phyloP scores from a whole-genome alignment of 2,797 vertebrate species.

The Neosilurus mollespiculum region DNA sequence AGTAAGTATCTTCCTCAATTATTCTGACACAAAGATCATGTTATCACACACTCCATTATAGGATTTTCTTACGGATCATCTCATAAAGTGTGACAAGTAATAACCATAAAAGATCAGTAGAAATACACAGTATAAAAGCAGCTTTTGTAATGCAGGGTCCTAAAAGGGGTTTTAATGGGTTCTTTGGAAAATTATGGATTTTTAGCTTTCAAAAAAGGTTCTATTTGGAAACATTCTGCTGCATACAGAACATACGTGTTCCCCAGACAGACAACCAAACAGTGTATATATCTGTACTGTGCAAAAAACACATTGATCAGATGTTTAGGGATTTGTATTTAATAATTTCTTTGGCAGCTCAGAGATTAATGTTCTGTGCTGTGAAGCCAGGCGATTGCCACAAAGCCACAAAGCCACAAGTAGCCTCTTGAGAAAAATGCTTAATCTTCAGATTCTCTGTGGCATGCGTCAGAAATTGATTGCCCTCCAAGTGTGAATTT shows the following conservation, averaged over 20 bases:
- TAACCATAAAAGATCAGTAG: neutral
- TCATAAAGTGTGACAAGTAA: neutral
- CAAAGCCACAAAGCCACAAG: neutral
- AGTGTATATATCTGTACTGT: neutral
- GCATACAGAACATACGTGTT: neutral
- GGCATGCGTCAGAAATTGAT: conserved; percentile 5
- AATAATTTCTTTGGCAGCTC: neutral
- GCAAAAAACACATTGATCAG: neutral
- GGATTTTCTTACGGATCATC: no score
- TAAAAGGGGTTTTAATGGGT: neutral
- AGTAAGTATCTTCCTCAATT: neutral
- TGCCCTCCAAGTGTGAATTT: neutral
- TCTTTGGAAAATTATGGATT: neutral
- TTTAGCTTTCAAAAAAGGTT: neutral
- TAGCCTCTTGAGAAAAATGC: conserved; percentile 4
- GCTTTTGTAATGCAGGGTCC: neutral
- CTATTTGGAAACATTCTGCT: neutral
- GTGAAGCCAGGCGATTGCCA: neutral
- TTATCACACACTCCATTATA: neutral
- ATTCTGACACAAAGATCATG: neutral
- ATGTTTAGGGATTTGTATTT: neutral
- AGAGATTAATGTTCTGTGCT: neutral
- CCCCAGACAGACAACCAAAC: neutral
- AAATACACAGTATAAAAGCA: neutral
- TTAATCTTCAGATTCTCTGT: conserved; percentile 16